Conservation (phyloP, 2,113 vertebrate species). For the Hydrochoerus hydrochaeris region DNA sequence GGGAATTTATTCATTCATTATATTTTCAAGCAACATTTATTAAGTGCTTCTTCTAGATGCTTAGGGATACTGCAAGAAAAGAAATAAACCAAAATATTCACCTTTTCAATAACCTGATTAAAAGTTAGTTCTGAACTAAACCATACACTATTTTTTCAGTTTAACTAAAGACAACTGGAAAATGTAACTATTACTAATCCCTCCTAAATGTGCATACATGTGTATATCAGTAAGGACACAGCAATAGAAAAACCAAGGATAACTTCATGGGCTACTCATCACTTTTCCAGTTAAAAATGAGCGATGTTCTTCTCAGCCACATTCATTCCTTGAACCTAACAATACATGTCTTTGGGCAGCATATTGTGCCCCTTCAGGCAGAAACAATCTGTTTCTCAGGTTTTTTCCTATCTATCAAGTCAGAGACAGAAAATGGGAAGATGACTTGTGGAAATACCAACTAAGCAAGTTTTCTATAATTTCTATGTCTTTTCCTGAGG, state of each 20-base stretch:
- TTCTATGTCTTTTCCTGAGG: neutral
- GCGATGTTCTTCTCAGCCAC: neutral
- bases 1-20: neutral
- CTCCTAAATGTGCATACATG: neutral
- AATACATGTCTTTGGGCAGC: neutral
- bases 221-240: neutral
- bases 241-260: neutral
- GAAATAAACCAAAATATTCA: neutral
- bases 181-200: neutral
- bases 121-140: neutral
- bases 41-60: neutral
- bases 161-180: neutral
- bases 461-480: constrained; percentile 63
- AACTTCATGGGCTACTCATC: neutral
- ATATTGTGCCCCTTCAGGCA: constrained; percentile 22
- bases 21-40: neutral
- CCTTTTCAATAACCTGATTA: neutral
- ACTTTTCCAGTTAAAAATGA: neutral
- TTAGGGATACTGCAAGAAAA: neutral
- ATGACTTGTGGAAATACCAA: neutral
- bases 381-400: constrained; percentile 58
- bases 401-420: constrained; percentile 49
- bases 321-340: neutral
- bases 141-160: neutral
- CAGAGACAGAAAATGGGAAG: constrained; percentile 52